Evolutionary conservation across 2,888 invertebrate genomes (phyloP), one percentile per base, ranked within the genome.

Genomic region (Achlya flavicornis): DNA sequence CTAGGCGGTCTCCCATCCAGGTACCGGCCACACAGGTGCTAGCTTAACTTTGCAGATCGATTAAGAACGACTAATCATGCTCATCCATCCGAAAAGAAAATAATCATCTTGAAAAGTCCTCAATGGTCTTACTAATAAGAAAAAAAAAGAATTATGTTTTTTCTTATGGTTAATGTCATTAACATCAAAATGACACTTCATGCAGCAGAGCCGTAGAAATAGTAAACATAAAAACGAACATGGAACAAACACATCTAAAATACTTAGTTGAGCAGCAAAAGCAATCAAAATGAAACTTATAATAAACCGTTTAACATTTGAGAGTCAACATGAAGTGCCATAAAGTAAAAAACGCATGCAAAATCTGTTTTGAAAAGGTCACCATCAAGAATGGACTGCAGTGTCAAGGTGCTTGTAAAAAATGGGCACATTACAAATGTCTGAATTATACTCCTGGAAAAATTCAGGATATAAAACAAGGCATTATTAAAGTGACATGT

Each of bases 361-460:
- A 84, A 75, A 78, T 87, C 32, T 90, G 89, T 66, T 72, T 73
- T 5, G 63, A 78, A 33, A 38, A 74, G 8, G 89, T 89, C 4
- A 76, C 64, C 8, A 71, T 72, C 5, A 88, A 79, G 57, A 88
- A 69, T 3, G 89, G 89, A 0, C 41, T 88, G n/a, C 87, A 84
- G 66, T 90, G 89, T 67, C 75, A 83, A 65, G 90, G 89, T 0
- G 85, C 83, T 32, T 90, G 89, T 63, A 77, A 77, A 48, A 86
- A 80, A 73, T 90, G 90, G 90, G 81, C 79, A 0, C 89, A 90
- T 69, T 90, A 57, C 71, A 75, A 76, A 57, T 90, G 89, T 64
- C 65, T 89, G 0, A 77, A 83, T 53, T 88, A 79, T 43, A 83
- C 83, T 0, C 85, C 85, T 1, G 85, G 83, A 0, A 87, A 84